These are phyloP conservation scores for Pterocles orientalis DNA, from an alignment of 2,113 vertebrate genomes.

Conservation along the genomic window DNA sequence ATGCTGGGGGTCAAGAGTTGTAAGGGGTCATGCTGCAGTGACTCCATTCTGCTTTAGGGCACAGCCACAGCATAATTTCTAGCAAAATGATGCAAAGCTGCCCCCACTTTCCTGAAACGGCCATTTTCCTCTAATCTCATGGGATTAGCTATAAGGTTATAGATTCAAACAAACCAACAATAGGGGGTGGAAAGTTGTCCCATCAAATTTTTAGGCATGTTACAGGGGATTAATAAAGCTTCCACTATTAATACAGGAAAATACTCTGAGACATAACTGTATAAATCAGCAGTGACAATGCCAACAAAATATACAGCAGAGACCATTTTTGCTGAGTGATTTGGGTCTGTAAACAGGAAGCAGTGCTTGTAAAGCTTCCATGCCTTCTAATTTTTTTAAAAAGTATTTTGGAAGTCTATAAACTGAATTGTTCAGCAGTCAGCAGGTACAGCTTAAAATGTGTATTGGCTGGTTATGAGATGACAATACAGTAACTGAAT, in stretches of 20 bases:
- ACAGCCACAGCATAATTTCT: neutral
- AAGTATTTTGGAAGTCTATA: neutral
- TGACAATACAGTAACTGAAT: slow-evolving; percentile 56
- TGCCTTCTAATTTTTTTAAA: neutral
- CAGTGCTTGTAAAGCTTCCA: neutral
- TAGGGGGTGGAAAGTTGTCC: neutral
- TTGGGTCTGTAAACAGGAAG: neutral
- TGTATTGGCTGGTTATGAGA: slow-evolving; percentile 12
- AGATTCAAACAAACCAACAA: neutral
- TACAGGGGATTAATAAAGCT: neutral
- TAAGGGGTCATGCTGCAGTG: neutral
- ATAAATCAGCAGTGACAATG: neutral
- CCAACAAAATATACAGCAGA: neutral
- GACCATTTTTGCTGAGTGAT: neutral
- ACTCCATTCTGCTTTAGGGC: neutral
- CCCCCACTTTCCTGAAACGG: neutral
- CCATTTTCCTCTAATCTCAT: neutral
- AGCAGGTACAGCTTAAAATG: slow-evolving; percentile 30
- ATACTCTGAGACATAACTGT: neutral
- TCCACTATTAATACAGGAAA: neutral
- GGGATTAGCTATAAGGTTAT: neutral
- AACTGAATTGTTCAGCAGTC: neutral
- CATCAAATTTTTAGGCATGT: neutral
- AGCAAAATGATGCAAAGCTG: neutral
- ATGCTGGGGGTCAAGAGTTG: neutral